Conservation (phyloP, 1,140 invertebrate species). For the Drosophila saltans region DNA sequence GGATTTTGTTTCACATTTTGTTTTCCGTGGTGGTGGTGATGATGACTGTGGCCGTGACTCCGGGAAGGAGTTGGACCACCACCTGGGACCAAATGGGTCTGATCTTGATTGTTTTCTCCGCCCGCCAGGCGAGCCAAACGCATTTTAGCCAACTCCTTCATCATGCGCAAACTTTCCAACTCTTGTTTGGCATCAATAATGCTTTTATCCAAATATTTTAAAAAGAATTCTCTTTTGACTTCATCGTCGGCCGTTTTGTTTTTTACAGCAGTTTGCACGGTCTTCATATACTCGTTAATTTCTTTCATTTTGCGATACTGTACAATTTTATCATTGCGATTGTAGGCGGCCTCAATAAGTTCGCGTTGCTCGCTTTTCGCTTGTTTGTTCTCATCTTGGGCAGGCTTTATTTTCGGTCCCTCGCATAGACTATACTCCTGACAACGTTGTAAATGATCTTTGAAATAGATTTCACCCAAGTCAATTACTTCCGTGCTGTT, state of each 20-base stretch:
- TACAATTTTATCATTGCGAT: slow-evolving; percentile 90
- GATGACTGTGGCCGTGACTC: slow-evolving; percentile 47
- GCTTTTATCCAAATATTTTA: slow-evolving; percentile 90
- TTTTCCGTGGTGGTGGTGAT: slow-evolving; percentile 49
- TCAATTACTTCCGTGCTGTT: slow-evolving; percentile 88
- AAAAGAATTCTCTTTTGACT: slow-evolving; percentile 91
- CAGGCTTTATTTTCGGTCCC: slow-evolving; percentile 33
- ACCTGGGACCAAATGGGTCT: neutral
- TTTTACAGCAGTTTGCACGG: slow-evolving; percentile 87
- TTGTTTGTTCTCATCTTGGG: slow-evolving; percentile 22
- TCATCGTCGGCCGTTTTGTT: slow-evolving; percentile 90
- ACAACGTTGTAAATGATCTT: slow-evolving; percentile 91
- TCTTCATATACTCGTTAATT: slow-evolving; percentile 88
- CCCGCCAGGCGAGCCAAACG: slow-evolving; percentile 75
- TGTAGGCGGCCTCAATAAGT: slow-evolving; percentile 83
- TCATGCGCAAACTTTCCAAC: slow-evolving; percentile 88
- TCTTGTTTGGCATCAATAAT: slow-evolving; percentile 91
- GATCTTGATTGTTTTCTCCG: slow-evolving; percentile 29
- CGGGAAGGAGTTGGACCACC: neutral
- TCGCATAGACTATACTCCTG: slow-evolving; percentile 91
- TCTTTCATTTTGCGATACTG: slow-evolving; percentile 92
- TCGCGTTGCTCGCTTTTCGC: slow-evolving; percentile 70
- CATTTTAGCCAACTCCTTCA: slow-evolving; percentile 90
- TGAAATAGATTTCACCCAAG: slow-evolving; percentile 92
- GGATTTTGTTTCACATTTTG: slow-evolving; percentile 83